phyloP scores from a whole-genome alignment of 2,113 vertebrate species.

The Mustela lutreola region DNA sequence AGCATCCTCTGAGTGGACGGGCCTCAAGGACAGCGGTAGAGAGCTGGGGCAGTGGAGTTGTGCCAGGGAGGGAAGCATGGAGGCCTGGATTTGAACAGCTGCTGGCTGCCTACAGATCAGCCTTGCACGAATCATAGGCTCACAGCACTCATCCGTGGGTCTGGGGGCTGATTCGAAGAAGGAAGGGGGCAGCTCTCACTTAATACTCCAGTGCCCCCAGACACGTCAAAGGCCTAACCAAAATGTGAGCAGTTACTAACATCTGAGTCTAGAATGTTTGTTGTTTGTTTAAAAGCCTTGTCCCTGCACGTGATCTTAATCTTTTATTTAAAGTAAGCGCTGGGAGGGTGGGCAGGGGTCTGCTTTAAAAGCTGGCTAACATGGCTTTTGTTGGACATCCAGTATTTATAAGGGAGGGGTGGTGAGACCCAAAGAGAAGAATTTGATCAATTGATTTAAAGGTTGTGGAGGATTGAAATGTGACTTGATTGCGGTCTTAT shows the following conservation, averaged over 20 bases:
- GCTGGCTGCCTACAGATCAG: not conserved
- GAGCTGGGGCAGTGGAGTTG: not conserved
- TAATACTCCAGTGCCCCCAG: not conserved
- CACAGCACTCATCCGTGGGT: not conserved
- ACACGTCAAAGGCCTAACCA: not conserved
- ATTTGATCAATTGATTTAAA: constrained; percentile 57
- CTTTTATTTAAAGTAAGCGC: not conserved
- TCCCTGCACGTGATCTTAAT: not conserved
- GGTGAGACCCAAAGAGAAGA: constrained; percentile 25
- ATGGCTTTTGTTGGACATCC: constrained; percentile 25
- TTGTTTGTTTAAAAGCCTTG: not conserved
- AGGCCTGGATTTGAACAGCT: not conserved
- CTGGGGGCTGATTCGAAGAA: not conserved
- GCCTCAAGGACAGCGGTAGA: not conserved
- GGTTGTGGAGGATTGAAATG: constrained; percentile 20
- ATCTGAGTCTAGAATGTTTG: not conserved
- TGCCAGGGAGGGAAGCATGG: accelerated
- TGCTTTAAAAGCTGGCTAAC: not conserved
- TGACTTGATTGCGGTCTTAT: constrained; percentile 63
- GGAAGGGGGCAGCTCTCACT: not conserved
- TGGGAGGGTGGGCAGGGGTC: not conserved
- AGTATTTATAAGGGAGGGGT: not conserved
- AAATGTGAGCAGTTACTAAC: not conserved
- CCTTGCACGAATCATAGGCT: constrained; percentile 21
- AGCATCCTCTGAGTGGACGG: not conserved